Evolutionary conservation across 2,113 vertebrate species (phyloP).

Genomic region (Setophaga petechia): DNA sequence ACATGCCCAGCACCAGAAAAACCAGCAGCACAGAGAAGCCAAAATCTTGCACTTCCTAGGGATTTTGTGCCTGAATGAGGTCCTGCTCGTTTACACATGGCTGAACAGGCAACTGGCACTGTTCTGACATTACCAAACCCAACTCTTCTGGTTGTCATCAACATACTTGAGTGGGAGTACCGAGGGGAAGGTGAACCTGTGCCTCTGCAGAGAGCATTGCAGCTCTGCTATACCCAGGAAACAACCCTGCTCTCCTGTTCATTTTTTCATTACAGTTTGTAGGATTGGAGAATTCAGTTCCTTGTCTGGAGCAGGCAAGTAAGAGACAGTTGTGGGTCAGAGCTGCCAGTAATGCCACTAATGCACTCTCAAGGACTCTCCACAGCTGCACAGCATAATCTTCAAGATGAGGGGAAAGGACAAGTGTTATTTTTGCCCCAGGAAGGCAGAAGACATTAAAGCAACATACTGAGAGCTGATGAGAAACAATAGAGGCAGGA

Average conservation of each 20-base stretch:
- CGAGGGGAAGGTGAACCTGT: not conserved
- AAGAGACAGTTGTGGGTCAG: slow-evolving; percentile 23
- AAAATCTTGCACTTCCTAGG: not conserved
- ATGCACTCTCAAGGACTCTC: slow-evolving; percentile 45
- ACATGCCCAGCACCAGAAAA: not conserved
- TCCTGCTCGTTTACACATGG: not conserved
- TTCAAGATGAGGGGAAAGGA: slow-evolving; percentile 3
- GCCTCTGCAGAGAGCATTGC: not conserved
- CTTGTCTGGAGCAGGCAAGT: not conserved
- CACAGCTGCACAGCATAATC: not conserved
- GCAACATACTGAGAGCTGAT: slow-evolving; percentile 48
- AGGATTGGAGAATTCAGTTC: not conserved
- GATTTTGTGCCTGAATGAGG: not conserved
- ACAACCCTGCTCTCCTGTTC: not conserved
- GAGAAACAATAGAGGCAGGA: slow-evolving; percentile 46
- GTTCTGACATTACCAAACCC: not conserved
- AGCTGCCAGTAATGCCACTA: slow-evolving; percentile 19
- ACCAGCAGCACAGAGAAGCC: not conserved
- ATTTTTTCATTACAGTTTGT: not conserved
- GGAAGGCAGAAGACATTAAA: slow-evolving; percentile 37
- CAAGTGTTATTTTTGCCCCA: slow-evolving; percentile 9
- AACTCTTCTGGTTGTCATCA: not conserved
- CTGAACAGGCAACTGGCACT: not conserved
- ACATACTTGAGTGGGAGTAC: not conserved
- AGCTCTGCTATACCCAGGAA: not conserved